Evolutionary conservation across 1,140 invertebrate species (phyloP), one percentile per base, ranked within the genome.

Genomic region (Harpegnathos saltator): DNA sequence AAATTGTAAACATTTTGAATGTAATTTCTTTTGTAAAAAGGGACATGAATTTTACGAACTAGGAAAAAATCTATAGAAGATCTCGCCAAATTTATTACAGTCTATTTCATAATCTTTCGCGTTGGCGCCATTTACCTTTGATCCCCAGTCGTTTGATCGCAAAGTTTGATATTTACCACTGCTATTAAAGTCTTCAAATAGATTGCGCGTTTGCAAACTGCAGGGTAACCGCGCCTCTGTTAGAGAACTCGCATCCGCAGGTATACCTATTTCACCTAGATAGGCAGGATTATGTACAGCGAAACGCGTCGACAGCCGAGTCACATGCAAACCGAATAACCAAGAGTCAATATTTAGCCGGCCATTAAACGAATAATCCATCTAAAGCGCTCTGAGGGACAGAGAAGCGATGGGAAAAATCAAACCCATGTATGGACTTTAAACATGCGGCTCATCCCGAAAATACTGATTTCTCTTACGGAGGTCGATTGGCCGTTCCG

Each of bases 291-390:
- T 87, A 66, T 66, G 29, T 77, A 26, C 71, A 75, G 72, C 58
- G 83, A 69, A 85, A 85, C 68, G 80, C 78, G 80, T 54, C 63
- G 74, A 81, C 89, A 89, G 88, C 66, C 89, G 71, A 82, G 86
- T 90, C 88, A 86, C 81, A 50, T 63, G 68, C 62, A 85, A 83
- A 89, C 82, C 72, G 82, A 90, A 83, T 87, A 90, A 86, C 87
- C 82, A 33, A 78, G 54, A 89, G 90, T 91, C 90, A 91, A 91
- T 91, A 91, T 91, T 91, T 91, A 90, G 86, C 81, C 50, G 85
- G 59, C 90, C 88, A 91, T 91, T 91, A 91, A 91, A 91, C 84
- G 80, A 82, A 88, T 80, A 82, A 89, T 72, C 82, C 82, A 78
- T 61, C 71, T 48, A 78, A 84, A 82, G 80, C 58, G 44, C 61